Base-by-base conservation (phyloP, 2,113 vertebrate species). In the Bucco capensis region DNA sequence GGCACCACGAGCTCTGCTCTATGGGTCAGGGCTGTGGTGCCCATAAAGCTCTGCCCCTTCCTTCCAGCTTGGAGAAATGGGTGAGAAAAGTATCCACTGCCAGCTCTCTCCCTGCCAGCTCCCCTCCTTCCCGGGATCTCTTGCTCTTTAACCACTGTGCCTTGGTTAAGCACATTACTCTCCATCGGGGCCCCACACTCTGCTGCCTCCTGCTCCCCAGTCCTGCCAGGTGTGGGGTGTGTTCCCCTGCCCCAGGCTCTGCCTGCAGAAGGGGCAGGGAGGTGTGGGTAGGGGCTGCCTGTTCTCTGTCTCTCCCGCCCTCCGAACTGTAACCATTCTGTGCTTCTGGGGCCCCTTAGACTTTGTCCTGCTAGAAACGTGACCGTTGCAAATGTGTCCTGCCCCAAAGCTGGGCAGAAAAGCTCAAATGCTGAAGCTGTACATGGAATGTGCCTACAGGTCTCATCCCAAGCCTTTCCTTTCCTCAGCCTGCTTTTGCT, bases 381-480 rank as follows among this genome's bases (percentile, higher is more conserved):
- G 84, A 67, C 77, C 3, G 27, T 76, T 58, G 60, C 42, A n/a
- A 56, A 12, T 2, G 0, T 8, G 42, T 54, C 60, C 64, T 54
- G 46, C 23, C n/a, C 27, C 7, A 1, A 25, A 73, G 23, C 74
- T n/a, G 58, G 19, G 37, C 12, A 35, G 38, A 78, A 81, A 57
- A 67, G 15, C 8, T 58, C 42, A 75, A 89, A 58, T 13, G 4
- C 9, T 21, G 16, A 13, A 40, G 47, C 50, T 83, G 46, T 25
- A 22, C 30, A 0, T 2, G 10, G 23, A n/a, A 10, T 0, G 0
- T n/a, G 25, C 49, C 33, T 6, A 1, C 3, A 5, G 16, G 28
- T 49, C 37, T 51, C 24, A 9, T 18, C 50, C 49, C 16, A 12
- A 9, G 8, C 8, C 30, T 40, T 46, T 19, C 19, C 23, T 46